phyloP scores from a whole-genome alignment of 2,888 invertebrate genomes.

The Hydropsyche betteni region DNA sequence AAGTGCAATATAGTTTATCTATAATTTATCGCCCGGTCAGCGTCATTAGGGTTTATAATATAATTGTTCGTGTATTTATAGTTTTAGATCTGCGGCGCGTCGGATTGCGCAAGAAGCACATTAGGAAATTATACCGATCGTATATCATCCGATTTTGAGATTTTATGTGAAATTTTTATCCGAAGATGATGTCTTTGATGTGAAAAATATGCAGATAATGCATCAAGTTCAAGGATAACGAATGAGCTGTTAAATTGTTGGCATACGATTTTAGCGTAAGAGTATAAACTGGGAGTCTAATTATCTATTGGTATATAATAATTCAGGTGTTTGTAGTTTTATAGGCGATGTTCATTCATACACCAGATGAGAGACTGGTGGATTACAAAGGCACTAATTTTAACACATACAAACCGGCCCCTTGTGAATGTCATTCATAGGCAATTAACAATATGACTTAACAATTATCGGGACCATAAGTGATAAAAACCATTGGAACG shows the following conservation, averaged over 20 bases:
- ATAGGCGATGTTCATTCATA: constrained; percentile 30
- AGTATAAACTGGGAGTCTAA: constrained; percentile 28
- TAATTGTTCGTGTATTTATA: constrained; percentile 31
- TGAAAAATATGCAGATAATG: not conserved
- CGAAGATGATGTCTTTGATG: not conserved
- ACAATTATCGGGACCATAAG: constrained; percentile 45
- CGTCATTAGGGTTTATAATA: constrained; percentile 32
- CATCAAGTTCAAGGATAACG: constrained; percentile 7
- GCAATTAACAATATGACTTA: constrained; percentile 51
- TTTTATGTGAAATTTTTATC: no score
- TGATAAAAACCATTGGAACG: constrained; percentile 38
- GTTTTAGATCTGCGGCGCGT: not conserved
- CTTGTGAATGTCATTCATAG: constrained; percentile 47
- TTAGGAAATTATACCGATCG: constrained; percentile 8
- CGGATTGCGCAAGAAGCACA: constrained; percentile 9
- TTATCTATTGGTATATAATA: constrained; percentile 33
- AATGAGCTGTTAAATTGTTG: constrained; percentile 16
- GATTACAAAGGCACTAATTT: constrained; percentile 50
- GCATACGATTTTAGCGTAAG: constrained; percentile 32
- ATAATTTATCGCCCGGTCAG: constrained; percentile 36
- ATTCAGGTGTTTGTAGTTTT: constrained; percentile 38
- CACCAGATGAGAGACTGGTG: constrained; percentile 6
- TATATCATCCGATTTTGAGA: not conserved
- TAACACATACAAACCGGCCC: constrained; percentile 48
- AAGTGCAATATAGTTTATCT: constrained; percentile 48